Conservation (phyloP, 1,140 invertebrate genomes). For the Neodiprion fabricii region DNA sequence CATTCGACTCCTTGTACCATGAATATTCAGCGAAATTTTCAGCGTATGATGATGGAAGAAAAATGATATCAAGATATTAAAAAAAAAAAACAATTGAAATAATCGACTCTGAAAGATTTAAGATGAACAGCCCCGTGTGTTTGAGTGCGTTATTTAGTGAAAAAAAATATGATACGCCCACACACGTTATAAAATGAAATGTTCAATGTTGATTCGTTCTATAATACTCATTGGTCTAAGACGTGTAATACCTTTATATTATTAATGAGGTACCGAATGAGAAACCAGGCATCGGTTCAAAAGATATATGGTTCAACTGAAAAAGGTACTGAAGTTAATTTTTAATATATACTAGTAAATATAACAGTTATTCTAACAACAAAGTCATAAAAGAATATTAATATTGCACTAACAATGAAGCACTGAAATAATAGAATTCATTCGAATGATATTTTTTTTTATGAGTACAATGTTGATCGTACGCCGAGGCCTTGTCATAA, state of each 20-base stretch:
- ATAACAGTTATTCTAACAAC: background rate
- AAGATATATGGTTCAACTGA: slow-evolving; percentile 29
- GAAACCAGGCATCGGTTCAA: slow-evolving; percentile 36
- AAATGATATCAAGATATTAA: slow-evolving; percentile 18
- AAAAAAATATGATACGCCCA: background rate
- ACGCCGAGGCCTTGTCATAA: too few relatives aligned
- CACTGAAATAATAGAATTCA: too few relatives aligned
- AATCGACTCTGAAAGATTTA: too few relatives aligned
- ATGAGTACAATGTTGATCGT: too few relatives aligned
- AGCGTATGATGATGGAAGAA: slow-evolving; percentile 21
- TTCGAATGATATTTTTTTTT: too few relatives aligned
- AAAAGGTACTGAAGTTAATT: background rate
- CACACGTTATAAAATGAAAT: background rate
- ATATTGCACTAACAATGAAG: too few relatives aligned
- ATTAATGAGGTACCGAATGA: background rate
- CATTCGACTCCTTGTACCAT: slow-evolving; percentile 26
- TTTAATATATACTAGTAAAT: background rate
- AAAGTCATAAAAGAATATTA: slow-evolving; percentile 5
- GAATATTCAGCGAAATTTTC: too few relatives aligned
- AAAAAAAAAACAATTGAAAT: too few relatives aligned
- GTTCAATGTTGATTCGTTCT: background rate
- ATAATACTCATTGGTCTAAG: background rate
- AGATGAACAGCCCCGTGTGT: too few relatives aligned
- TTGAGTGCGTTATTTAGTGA: too few relatives aligned
- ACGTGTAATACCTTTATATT: background rate